A percentile compares a stretch with the other conserved stretches of the same genome.
Conservation (phyloP, 2,113 vertebrate genomes). For the Bos taurus region DNA sequence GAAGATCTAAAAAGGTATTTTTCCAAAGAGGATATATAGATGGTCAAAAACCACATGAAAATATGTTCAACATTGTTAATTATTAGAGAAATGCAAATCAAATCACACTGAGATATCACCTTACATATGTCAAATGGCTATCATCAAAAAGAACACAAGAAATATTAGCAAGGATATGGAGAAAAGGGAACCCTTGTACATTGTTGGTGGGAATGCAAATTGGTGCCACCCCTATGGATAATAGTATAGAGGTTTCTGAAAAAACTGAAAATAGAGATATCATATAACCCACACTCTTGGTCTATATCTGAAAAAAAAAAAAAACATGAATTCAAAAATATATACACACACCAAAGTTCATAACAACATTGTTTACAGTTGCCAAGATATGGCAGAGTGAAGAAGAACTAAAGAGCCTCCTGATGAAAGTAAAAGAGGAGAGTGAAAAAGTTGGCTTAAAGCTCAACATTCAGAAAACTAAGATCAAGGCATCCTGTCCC, state of each 20-base stretch:
- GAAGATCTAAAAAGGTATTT: background rate
- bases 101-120: background rate
- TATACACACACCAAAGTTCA: background rate
- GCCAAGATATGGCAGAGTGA: background rate
- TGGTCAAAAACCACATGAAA: background rate
- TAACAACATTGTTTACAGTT: background rate
- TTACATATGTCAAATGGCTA: background rate
- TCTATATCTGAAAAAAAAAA: background rate
- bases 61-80: background rate
- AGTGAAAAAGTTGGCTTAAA: background rate
- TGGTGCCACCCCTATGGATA: background rate
- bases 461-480: background rate
- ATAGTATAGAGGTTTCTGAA: background rate
- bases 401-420: background rate
- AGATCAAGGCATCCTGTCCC: background rate
- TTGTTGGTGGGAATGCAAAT: background rate
- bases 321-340: background rate
- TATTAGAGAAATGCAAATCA: background rate
- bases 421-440: background rate
- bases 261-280: background rate
- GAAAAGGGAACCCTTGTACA: background rate
- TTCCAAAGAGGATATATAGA: background rate
- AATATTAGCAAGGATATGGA: background rate
- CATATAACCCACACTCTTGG: background rate
- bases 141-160: background rate